Conservation (phyloP, 2,113 vertebrate genomes). For the Aix galericulata region DNA sequence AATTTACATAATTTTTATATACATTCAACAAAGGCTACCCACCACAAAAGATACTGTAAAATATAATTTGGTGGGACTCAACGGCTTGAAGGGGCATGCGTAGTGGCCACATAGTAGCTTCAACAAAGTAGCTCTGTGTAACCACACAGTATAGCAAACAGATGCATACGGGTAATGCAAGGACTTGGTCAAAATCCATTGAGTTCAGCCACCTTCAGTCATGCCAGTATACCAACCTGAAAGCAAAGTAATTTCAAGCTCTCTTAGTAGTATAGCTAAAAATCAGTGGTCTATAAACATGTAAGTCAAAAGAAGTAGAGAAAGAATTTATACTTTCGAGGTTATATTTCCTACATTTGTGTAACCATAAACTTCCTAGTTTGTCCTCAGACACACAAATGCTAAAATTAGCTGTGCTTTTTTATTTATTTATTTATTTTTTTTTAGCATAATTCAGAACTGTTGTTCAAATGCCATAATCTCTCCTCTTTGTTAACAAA, state of each 20-base stretch:
- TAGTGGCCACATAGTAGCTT: background rate
- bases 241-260: background rate
- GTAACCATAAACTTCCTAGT: background rate
- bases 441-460: background rate
- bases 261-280: background rate
- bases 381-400: background rate
- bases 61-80: background rate
- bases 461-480: background rate
- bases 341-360: background rate
- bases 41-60: background rate
- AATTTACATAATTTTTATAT: background rate
- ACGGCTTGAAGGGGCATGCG: background rate
- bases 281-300: background rate
- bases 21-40: background rate
- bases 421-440: background rate
- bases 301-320: background rate
- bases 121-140: background rate
- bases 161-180: accelerated
- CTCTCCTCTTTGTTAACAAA: background rate
- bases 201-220: background rate
- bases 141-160: background rate
- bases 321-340: background rate
- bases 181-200: background rate
- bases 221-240: accelerated
- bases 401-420: background rate